Evolutionary conservation across 2,113 vertebrate genomes (phyloP), one percentile per base, ranked within the genome.

Genomic region (Eulemur macaco): DNA sequence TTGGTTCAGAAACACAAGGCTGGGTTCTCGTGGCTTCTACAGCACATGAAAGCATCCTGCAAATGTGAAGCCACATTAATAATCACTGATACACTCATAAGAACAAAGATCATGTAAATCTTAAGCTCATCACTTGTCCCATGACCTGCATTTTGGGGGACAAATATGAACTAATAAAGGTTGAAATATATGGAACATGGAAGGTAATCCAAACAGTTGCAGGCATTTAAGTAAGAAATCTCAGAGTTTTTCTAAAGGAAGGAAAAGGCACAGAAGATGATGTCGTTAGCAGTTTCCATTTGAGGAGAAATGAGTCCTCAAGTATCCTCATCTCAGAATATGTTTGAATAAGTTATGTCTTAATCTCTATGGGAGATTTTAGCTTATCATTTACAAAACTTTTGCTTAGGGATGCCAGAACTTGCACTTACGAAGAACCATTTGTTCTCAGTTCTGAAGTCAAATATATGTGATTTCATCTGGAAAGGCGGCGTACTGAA

Each of bases 291-390:
- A 58, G 47, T 45, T 94, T 96, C 63, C 76, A 58, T 52, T 50
- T 73, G 11, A 63, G 68, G 52, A 54, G n/a, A 66, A 39, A 86
- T n/a, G 58, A 73, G 29, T 27, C 60, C 81, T 93, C 52, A 73
- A 25, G 80, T 84, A 52, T 85, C 34, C 58, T 9, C 23, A 15
- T 66, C 82, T 95, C 31, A 76, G 66, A 89, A 89, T 78, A 73
- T 20, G 15, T 91, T 85, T 92, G 78, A 83, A 64, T 86, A 83
- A 83, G 8, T 85, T 64, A 76, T 42, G 4, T 37, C 21, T 88
- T 85, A 88, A 94, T 68, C 6, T 93, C 45, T 47, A 83, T 37
- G 68, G 64, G 56, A 91, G 86, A 74, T 88, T 86, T 89, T 58
- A 69, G 60, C 50, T 97, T 86, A 83, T 39, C 1, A 23, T 54